Evolutionary conservation across 2,888 invertebrate genomes (phyloP).

Genomic region (Cynaeus angustus): DNA sequence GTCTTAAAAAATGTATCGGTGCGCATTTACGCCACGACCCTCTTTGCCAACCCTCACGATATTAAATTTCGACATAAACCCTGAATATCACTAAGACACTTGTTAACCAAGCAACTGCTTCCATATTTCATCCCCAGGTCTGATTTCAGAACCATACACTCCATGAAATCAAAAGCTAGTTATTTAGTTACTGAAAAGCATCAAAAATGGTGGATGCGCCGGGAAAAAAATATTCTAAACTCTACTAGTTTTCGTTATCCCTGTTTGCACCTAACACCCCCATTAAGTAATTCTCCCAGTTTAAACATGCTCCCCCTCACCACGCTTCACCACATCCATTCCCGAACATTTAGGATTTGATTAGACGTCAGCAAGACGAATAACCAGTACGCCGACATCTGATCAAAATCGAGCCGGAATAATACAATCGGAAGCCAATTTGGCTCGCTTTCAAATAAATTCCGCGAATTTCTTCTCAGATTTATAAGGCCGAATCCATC

Average conservation of each 20-base stretch:
- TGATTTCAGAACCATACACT: neutral
- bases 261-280: neutral
- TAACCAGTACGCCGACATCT: conserved; percentile 35
- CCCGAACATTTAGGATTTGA: conserved; percentile 17
- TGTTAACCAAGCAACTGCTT: conserved; percentile 29
- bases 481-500: conserved; percentile 31
- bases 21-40: conserved; percentile 30
- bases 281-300: neutral
- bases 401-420: conserved; percentile 37
- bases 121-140: conserved; percentile 18
- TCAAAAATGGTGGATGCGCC: too few relatives aligned
- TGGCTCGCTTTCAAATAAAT: conserved; percentile 39
- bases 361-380: conserved; percentile 39
- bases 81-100: conserved; percentile 32
- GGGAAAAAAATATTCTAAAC: too few relatives aligned
- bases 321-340: conserved; percentile 14
- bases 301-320: neutral
- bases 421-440: conserved; percentile 41
- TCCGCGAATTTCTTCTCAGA: conserved; percentile 27
- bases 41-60: conserved; percentile 11
- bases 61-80: conserved; percentile 38
- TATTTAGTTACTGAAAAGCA: too few relatives aligned
- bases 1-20: conserved; percentile 48
- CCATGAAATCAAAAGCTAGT: neutral
- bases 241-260: too few relatives aligned